Percentiles rank a stretch among this genome's conserved stretches.
Conservation (phyloP, 2,113 vertebrate species). For the Agelaius phoeniceus region DNA sequence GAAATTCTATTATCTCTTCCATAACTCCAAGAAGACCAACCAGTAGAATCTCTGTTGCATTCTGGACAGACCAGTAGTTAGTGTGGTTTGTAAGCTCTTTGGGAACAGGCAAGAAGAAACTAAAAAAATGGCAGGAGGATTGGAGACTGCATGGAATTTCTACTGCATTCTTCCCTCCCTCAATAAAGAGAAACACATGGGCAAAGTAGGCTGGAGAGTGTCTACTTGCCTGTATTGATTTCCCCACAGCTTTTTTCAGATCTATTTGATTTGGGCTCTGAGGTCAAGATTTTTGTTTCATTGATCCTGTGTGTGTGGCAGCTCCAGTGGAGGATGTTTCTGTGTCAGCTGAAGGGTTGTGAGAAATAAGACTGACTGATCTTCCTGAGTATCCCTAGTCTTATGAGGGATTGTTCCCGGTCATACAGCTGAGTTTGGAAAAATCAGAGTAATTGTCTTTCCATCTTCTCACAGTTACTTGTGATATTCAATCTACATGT, state of each 20-base stretch:
- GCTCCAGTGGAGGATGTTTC: not conserved
- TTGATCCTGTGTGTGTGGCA: not conserved
- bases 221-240: not conserved
- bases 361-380: not conserved
- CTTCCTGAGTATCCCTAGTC: not conserved
- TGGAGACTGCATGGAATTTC: not conserved
- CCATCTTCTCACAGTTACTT: not conserved
- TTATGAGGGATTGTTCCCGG: not conserved
- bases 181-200: not conserved
- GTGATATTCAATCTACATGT: not conserved
- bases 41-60: not conserved
- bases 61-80: not conserved
- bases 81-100: not conserved
- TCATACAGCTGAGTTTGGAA: not conserved
- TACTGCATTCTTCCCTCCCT: not conserved
- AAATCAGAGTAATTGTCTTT: not conserved
- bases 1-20: not conserved
- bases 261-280: not conserved
- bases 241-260: not conserved
- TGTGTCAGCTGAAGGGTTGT: not conserved
- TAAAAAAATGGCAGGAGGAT: not conserved
- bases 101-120: not conserved
- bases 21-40: not conserved
- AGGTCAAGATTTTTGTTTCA: slow-evolving; percentile 13
- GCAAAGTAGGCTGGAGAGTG: not conserved